These are phyloP conservation scores for Aurelia sp. DNA, from an alignment of 30 jellyfish, hydroid and myxozoan species.

Conservation along the genomic window DNA sequence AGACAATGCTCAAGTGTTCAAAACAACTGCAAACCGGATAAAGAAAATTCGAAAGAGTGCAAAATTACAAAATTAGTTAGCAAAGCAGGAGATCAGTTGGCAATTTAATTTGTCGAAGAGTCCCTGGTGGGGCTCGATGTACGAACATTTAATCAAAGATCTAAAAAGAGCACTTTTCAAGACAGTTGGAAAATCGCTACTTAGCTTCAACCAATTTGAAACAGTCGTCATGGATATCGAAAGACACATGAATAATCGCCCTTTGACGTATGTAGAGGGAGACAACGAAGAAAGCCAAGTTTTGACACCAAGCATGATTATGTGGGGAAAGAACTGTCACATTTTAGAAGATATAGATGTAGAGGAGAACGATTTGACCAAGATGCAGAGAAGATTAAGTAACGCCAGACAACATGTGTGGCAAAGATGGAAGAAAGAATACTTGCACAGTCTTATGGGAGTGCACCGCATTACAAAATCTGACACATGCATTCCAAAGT, in stretches of 20 bases:
- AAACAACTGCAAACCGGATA: slow-evolving; percentile 29
- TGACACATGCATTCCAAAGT: too few species aligned
- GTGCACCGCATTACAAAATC: slow-evolving; percentile 29
- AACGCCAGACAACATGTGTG: slow-evolving; percentile 35
- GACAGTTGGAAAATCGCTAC: slow-evolving; percentile 22
- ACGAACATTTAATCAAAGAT: slow-evolving; percentile 9
- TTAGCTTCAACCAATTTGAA: slow-evolving; percentile 16
- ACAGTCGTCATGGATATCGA: slow-evolving; percentile 31
- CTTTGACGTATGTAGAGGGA: slow-evolving; percentile 39
- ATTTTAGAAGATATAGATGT: background rate
- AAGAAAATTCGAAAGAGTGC: slow-evolving; percentile 6
- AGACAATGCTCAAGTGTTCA: slow-evolving; percentile 16
- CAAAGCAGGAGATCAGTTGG: slow-evolving; percentile 5
- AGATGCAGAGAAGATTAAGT: slow-evolving; percentile 39
- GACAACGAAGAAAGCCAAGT: slow-evolving; percentile 56
- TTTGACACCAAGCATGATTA: slow-evolving; percentile 40
- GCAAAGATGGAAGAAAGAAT: too few species aligned
- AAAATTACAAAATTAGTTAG: background rate
- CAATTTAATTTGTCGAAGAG: background rate
- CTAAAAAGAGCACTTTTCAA: slow-evolving; percentile 36
- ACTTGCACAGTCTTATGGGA: slow-evolving; percentile 28
- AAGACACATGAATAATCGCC: slow-evolving; percentile 20
- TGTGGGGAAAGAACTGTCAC: slow-evolving; percentile 65
- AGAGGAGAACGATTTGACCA: slow-evolving; percentile 4
- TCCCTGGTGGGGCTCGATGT: slow-evolving; percentile 57